Evolutionary conservation across 1,140 invertebrate genomes (phyloP).

Genomic region (Macrostomum lignano): DNA sequence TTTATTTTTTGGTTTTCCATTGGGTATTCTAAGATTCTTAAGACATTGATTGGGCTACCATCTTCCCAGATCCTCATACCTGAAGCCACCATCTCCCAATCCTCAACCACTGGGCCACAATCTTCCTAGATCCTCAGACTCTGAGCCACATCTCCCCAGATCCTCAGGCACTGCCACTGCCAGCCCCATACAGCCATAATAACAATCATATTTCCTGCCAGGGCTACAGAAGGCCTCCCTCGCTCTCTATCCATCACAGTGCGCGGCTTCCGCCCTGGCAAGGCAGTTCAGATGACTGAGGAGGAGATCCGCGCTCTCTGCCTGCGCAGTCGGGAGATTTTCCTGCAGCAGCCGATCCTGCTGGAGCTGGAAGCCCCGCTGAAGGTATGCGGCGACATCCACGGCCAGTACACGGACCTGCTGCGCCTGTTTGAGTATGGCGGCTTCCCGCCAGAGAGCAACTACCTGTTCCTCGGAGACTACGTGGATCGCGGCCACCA

Average conservation of each 20-base stretch:
- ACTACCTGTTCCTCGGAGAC: conserved; percentile 27
- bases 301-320: conserved; percentile 66
- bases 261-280: conserved; percentile 61
- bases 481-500: conserved; percentile 35
- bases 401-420: conserved; percentile 29
- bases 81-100: too few species aligned
- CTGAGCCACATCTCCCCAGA: too few species aligned
- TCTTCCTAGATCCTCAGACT: too few species aligned
- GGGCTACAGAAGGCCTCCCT: too few species aligned
- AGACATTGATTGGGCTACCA: too few species aligned
- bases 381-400: conserved; percentile 41
- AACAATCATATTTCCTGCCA: too few species aligned
- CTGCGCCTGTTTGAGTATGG: conserved; percentile 41
- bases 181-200: too few species aligned
- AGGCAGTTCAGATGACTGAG: conserved; percentile 75
- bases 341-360: conserved; percentile 38
- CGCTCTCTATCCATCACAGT: conserved; percentile 34
- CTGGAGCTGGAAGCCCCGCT: conserved; percentile 37
- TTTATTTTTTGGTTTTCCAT: too few species aligned
- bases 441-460: conserved; percentile 41
- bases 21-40: too few species aligned
- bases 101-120: too few species aligned
- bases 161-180: too few species aligned
- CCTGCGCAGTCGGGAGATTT: conserved; percentile 46
- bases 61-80: too few species aligned